A percentile compares a stretch with the other conserved stretches of the same genome.
These are phyloP conservation scores for Tenthredo mesomela DNA, from an alignment of 2,888 invertebrate genomes.

Conservation along the genomic window DNA sequence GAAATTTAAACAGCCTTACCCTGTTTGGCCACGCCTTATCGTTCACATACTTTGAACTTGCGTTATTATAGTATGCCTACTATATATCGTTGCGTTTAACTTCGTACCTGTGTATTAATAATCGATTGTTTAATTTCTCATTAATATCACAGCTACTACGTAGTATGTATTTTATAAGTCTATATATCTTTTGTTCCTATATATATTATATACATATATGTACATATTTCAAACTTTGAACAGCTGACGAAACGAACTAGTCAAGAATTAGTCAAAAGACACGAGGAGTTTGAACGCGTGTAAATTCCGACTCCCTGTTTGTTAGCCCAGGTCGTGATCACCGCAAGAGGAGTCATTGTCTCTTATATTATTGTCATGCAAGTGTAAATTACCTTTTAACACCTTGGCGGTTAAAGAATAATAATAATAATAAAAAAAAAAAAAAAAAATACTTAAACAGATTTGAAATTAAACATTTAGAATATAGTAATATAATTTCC, in stretches of 20 bases:
- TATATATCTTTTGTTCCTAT: background rate
- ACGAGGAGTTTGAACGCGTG: conserved; percentile 39
- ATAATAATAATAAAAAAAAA: no score
- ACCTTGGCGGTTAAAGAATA: background rate
- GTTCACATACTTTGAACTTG: conserved; percentile 32
- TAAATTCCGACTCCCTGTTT: conserved; percentile 26
- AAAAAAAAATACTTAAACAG: background rate
- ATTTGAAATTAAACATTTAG: background rate
- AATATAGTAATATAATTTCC: background rate
- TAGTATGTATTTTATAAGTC: background rate
- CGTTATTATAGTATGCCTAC: background rate
- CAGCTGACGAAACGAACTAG: conserved; percentile 20
- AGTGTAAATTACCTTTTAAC: conserved; percentile 10
- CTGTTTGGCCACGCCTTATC: conserved; percentile 28
- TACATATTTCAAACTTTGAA: conserved; percentile 10
- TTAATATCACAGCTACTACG: background rate
- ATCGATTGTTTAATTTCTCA: background rate
- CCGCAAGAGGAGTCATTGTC: conserved; percentile 39
- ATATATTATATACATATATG: no score
- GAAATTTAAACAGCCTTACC: conserved; percentile 41
- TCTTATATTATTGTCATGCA: background rate
- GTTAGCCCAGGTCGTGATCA: conserved; percentile 49
- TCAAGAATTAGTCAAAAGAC: conserved; percentile 2
- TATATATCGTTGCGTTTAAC: background rate
- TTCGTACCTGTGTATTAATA: background rate